A percentile compares a stretch with the other conserved stretches of the same genome.
These are phyloP conservation scores for Heptranchias perlo DNA, from an alignment of 2,113 vertebrate genomes.

Conservation along the genomic window DNA sequence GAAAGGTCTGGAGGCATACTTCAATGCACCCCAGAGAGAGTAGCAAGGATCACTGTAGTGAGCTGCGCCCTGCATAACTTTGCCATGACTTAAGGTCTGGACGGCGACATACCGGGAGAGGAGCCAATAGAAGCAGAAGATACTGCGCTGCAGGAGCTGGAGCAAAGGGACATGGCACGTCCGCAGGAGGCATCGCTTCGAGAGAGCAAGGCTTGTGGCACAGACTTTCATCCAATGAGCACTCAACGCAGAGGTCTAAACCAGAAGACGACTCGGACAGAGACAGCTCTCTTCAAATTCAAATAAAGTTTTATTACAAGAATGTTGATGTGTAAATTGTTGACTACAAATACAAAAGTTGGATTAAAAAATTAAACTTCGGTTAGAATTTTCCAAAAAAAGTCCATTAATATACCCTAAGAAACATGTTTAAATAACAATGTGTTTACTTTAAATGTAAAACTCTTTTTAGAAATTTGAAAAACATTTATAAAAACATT, in stretches of 20 bases:
- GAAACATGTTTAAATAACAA: neutral
- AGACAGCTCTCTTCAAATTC: no score
- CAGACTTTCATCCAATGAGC: neutral
- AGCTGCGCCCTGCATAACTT: neutral
- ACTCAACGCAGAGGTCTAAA: neutral
- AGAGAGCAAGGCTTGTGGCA: neutral
- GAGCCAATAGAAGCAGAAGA: neutral
- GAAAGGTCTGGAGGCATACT: neutral
- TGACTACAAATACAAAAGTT: no score
- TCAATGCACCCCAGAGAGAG: neutral
- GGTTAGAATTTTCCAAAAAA: no score
- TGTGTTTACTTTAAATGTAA: neutral
- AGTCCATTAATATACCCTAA: neutral
- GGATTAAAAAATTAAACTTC: no score
- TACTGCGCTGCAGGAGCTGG: neutral
- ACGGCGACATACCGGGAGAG: neutral
- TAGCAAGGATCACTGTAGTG: neutral
- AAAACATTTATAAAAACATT: neutral
- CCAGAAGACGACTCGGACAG: neutral
- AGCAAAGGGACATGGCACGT: neutral
- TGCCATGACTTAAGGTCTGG: neutral
- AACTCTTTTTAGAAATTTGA: neutral
- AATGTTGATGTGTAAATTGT: no score
- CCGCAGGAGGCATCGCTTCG: neutral
- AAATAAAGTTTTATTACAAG: no score